Evolutionary conservation across 2,888 invertebrate species (phyloP).

Genomic region (Pherbina coryleti): DNA sequence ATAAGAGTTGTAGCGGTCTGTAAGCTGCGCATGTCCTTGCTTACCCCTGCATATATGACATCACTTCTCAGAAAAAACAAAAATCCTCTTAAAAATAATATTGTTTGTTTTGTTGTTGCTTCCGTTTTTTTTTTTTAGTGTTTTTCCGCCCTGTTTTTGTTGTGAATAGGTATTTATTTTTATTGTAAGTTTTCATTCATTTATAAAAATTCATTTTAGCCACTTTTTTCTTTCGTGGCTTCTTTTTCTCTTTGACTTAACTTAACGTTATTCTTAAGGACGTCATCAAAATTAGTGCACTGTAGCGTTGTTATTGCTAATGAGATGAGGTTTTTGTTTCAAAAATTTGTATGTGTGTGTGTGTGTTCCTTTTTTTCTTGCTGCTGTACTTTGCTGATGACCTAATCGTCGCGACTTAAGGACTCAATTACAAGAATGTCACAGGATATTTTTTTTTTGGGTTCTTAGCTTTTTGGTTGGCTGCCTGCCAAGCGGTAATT

Average conservation of each 20-base stretch:
- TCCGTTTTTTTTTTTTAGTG: background rate
- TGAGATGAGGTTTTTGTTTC: constrained; percentile 15
- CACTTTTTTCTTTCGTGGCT: background rate
- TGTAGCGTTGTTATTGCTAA: background rate
- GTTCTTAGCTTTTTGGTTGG: background rate
- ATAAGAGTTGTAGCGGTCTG: background rate
- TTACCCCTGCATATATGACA: background rate
- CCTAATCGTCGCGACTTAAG: constrained; percentile 49
- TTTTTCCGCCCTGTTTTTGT: background rate
- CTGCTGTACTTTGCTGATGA: constrained; percentile 40
- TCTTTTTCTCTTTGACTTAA: background rate
- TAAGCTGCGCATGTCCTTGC: background rate
- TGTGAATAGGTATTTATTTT: background rate
- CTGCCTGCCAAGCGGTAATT: background rate
- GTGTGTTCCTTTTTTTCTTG: background rate
- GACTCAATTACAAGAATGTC: constrained; percentile 40
- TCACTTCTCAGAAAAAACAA: background rate
- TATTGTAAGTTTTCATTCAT: background rate
- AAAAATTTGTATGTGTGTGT: background rate
- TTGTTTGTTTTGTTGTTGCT: too few relatives aligned
- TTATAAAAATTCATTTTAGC: background rate
- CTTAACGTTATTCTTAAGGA: background rate
- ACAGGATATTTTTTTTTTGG: constrained; percentile 2
- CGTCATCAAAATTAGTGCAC: constrained; percentile 18
- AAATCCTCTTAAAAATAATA: background rate